phyloP scores from a whole-genome alignment of 2,888 invertebrate species.

The Ametastegia equiseti region DNA sequence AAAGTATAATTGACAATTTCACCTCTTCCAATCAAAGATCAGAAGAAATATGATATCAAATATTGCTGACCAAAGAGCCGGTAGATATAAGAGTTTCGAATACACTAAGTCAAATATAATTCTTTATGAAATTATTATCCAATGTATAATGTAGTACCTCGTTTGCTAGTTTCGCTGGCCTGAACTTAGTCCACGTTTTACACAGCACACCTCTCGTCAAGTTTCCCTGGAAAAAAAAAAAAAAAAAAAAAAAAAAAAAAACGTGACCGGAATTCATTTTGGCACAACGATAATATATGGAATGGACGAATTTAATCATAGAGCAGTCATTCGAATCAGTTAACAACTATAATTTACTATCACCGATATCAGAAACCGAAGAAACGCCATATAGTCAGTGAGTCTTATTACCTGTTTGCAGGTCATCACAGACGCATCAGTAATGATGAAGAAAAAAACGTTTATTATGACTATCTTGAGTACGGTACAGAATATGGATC shows the following conservation, averaged over 20 bases:
- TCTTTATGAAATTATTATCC: too few species aligned
- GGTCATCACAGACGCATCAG: not conserved
- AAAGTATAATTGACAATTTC: too few species aligned
- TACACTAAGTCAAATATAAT: too few species aligned
- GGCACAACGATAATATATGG: not conserved
- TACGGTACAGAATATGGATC: not conserved
- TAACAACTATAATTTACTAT: not conserved
- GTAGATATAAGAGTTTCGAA: too few species aligned
- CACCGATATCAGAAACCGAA: not conserved
- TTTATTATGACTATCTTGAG: not conserved
- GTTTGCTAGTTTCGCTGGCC: not conserved
- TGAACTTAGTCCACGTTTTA: not conserved
- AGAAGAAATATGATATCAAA: too few species aligned
- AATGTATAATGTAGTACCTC: not conserved
- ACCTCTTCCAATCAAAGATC: too few species aligned
- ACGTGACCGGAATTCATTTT: not conserved
- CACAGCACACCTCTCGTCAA: not conserved
- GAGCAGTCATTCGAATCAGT: not conserved
- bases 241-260: not conserved
- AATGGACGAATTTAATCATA: not conserved
- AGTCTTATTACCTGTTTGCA: not conserved
- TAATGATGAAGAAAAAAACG: not conserved
- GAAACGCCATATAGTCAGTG: too few species aligned
- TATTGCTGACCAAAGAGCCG: too few species aligned
- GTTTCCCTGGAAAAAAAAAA: not conserved